Evolutionary conservation across 53 echinoderm and acorn worm species (phyloP), one percentile per base, ranked within the genome.

Genomic region (Crossaster papposus): DNA sequence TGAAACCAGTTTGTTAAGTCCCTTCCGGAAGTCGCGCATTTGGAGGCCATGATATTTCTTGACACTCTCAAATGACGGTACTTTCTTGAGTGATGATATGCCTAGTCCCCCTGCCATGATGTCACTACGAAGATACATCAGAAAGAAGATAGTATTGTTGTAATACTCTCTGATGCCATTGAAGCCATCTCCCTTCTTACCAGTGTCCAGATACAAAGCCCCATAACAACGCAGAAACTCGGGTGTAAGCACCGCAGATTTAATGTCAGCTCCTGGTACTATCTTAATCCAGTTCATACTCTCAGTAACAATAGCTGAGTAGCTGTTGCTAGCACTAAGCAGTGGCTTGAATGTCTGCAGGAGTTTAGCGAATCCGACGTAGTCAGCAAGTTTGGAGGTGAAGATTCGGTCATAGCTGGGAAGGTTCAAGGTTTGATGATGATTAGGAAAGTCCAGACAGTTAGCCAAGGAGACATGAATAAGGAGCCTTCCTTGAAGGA

Each of bases 1-100:
- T 35, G 95, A 91, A 10, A 93, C 78, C 23, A 95, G 90, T 23
- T 44, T 73, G 85, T 95, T 95, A 1, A 76, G 80, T 33, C 76
- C 93, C 75, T 90, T 79, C 24, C 87, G 34, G 62, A 95, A 93
- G 70, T 95, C 92, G 9, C 92, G 89, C 85, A 95, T 79, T 4
- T 30, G 44, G 28, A 95, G 64, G n/a, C 93, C 92, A 17, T 91
- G 29, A 36, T 84, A 91, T 51, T 72, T 77, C 78, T 50, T 88
- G 30, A 89, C 73, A 36, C 15, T 8, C 18, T 12, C 54, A 24
- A 81, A 24, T 3, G 31, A 17, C 6, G 62, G 62, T 34, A 81
- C 34, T 32, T 63, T 2, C 64, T 33, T n/a, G 64, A 83, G 70
- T 26, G 14, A 4, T 50, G 51, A 1, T 26, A 68, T 38, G 17